phyloP scores from a whole-genome alignment of 2,888 invertebrate genomes.

The Aromia moschata region DNA sequence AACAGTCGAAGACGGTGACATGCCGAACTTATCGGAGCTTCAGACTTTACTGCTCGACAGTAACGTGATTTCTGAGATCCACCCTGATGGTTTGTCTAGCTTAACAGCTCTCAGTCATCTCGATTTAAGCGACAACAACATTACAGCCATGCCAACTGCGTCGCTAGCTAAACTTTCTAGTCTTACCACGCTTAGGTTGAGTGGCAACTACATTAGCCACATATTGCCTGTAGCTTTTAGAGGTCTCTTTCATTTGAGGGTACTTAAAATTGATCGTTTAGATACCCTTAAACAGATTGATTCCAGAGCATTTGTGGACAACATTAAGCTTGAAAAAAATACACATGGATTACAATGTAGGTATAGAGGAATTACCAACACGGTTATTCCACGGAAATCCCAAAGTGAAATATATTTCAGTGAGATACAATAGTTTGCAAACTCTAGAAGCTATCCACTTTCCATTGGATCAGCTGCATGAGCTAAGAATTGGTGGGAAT shows the following conservation, averaged over 20 bases:
- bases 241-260: conserved; percentile 83
- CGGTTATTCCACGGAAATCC: conserved; percentile 86
- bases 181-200: conserved; percentile 79
- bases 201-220: conserved; percentile 79
- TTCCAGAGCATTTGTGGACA: conserved; percentile 83
- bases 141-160: conserved; percentile 79
- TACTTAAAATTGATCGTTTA: conserved; percentile 76
- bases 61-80: conserved; percentile 79
- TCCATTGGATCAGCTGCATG: conserved; percentile 80
- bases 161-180: conserved; percentile 81
- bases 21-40: conserved; percentile 77
- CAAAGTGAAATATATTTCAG: conserved; percentile 77
- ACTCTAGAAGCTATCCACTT: conserved; percentile 83
- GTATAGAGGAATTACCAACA: conserved; percentile 78
- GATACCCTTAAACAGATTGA: conserved; percentile 76
- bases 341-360: conserved; percentile 80
- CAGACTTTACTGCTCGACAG: conserved; percentile 76
- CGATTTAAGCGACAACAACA: conserved; percentile 83
- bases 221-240: conserved; percentile 82
- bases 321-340: conserved; percentile 83
- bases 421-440: conserved; percentile 78
- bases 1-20: conserved; percentile 75
- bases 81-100: conserved; percentile 78
- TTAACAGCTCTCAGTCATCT: conserved; percentile 76
- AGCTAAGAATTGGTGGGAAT: conserved; percentile 81